Evolutionary conservation across 2,888 invertebrate species (phyloP).

Genomic region (Agriopis marginaria): DNA sequence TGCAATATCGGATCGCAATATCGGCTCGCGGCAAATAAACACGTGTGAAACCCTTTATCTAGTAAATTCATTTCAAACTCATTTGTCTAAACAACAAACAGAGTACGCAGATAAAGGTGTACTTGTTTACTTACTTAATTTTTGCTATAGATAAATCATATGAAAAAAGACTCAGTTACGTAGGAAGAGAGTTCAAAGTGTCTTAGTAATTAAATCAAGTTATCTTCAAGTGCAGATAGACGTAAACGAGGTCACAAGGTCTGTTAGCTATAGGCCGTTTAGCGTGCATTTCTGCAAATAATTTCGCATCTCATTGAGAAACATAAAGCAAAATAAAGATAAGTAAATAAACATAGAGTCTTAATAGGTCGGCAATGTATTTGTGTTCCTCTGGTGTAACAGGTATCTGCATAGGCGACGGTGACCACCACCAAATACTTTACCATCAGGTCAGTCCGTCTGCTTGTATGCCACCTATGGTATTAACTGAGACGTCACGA

Average conservation of each 20-base stretch:
- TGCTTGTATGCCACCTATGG: too few species aligned
- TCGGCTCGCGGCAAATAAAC: conserved; percentile 25
- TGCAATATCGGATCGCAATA: conserved; percentile 29
- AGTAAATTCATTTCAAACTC: conserved; percentile 26
- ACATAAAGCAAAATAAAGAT: too few species aligned
- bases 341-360: too few species aligned
- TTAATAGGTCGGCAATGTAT: too few species aligned
- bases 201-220: neutral
- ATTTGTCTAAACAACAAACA: conserved; percentile 31
- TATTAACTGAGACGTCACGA: too few species aligned
- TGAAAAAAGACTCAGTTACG: neutral
- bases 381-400: too few species aligned
- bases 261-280: conserved; percentile 14
- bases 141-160: too few species aligned
- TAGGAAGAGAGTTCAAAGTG: conserved; percentile 4
- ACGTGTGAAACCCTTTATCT: conserved; percentile 10
- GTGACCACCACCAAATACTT: too few species aligned
- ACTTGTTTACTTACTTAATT: too few species aligned
- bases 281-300: conserved; percentile 6
- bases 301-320: conserved; percentile 5
- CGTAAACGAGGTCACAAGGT: conserved; percentile 20
- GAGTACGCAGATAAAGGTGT: neutral
- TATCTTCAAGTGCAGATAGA: conserved; percentile 12
- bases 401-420: too few species aligned
- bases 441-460: too few species aligned